These are phyloP conservation scores for Dolichoris vasculosae DNA, from an alignment of 1,140 invertebrate species.

Conservation along the genomic window DNA sequence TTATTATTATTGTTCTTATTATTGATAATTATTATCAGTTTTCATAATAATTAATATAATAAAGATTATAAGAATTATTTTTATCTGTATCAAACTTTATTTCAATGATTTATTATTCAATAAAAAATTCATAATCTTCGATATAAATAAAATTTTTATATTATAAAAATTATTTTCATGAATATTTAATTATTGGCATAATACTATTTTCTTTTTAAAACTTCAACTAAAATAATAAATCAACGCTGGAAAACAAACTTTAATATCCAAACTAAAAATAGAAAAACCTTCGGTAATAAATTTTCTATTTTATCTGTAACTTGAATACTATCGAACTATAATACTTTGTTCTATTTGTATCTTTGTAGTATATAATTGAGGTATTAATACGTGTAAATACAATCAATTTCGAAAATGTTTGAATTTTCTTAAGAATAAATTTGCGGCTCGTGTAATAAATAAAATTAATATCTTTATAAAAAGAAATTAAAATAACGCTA, in stretches of 20 bases:
- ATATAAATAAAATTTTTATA: not conserved
- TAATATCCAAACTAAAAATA: not conserved
- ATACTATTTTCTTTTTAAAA: not conserved
- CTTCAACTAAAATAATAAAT: not conserved
- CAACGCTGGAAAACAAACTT: not conserved
- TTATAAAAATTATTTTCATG: not conserved
- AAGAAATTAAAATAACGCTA: too few species aligned
- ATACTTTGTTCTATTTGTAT: not conserved
- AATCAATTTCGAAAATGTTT: not conserved
- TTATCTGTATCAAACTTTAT: not conserved
- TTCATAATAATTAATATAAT: not conserved
- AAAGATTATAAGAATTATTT: not conserved
- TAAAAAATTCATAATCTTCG: not conserved
- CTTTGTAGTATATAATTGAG: not conserved
- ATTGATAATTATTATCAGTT: too few species aligned
- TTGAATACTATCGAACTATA: not conserved
- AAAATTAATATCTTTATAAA: too few species aligned
- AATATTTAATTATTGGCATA: not conserved
- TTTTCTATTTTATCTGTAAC: not conserved
- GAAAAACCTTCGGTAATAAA: not conserved
- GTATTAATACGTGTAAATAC: not conserved
- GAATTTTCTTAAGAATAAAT: not conserved
- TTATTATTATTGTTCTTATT: too few species aligned
- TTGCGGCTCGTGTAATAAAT: too few species aligned
- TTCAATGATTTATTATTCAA: not conserved